Base-by-base conservation (phyloP, 2,888 invertebrate species). In the Watsonalla cultraria region DNA sequence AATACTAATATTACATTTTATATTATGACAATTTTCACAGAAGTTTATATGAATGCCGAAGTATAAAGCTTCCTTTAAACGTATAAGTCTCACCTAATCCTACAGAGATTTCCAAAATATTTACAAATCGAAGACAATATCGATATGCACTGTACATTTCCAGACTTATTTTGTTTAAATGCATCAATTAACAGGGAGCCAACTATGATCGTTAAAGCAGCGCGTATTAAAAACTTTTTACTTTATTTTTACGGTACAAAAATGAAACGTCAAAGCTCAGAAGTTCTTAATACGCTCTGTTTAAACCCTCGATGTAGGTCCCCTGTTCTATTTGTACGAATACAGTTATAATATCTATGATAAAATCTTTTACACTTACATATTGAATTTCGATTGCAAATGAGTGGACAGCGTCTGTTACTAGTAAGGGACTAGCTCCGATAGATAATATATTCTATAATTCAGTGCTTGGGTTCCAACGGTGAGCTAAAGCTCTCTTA, bases 111-210 rank as follows among this genome's bases (percentile, higher is more conserved):
- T 68, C 69, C 72, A 73, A 80, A 70, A 72, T 88, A 88, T 90
- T 78, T 90, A 89, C 88, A 90, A 84, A 84, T 83, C 76, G 72
- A 80, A 82, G 74, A 83, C 77, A 76, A 72, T 70, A 68, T 67
- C 81, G 87, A 89, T 89, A 89, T 88, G 88, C 80, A 77, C 80
- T 84, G 76, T 83, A 84, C 78, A 85, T 73, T 79, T 74, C 70
- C 73, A 78, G 75, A 79, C 70, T 70, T 24, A 24, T 77, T 73
- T 80, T 77, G 70, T 71, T 68, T 70, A 75, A 79, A 80, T 77
- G 76, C 74, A 66, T 71, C 64, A 58, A 62, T 55, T 11, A 42
- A 8, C 42, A n/a, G n/a, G n/a, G n/a, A n/a, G n/a, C n/a, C n/a
- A n/a, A n/a, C n/a, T n/a, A n/a, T n/a, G n/a, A n/a, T n/a, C n/a